Evolutionary conservation across 2,113 vertebrate species (phyloP), one percentile per base, ranked within the genome.

Genomic region (Aspiorhynchus laticeps): DNA sequence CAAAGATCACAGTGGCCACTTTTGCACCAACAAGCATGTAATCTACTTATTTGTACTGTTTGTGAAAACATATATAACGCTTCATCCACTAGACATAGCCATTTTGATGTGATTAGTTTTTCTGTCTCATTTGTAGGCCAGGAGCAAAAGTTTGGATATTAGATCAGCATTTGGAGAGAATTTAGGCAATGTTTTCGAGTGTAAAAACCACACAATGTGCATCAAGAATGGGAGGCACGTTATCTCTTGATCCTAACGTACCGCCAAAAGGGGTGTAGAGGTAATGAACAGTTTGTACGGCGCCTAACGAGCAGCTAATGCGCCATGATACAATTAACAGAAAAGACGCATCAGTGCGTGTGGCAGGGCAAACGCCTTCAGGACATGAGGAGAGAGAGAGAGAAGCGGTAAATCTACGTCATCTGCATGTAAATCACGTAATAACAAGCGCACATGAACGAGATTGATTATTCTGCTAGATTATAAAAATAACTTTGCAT

Each of bases 291-390:
- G 90, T 91, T 90, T 75, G 86, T 91, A 91, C 87, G 91, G 76
- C 43, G 87, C 87, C 89, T 94, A 94, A 93, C 91, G 15, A 94
- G 93, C 90, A 92, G 93, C 92, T 92, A 92, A 95, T 92, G 90
- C 87, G 87, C 89, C 80, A 90, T 85, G 85, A 82, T 92, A 89
- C 89, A 90, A 78, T 78, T 87, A 91, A 90, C 85, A 87, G 87
- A 59, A 69, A 63, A 33, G 56, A 76, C 4, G 88, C 74, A 80
- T 69, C 77, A 38, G 77, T 38, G 83, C 75, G 79, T 79, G 78
- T 74, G 51, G 31, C 38, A 24, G 36, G 46, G 41, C 38, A 28
- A 83, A 56, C 19, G 56, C 59, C 87, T 86, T 69, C 41, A 26
- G 69, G 73, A 75, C 56, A 76, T 14, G 5, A 56, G 6, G 59